A percentile compares a stretch with the other conserved stretches of the same genome.
Conservation (phyloP, 2,113 vertebrate species). For the Spilogale gracilis region DNA sequence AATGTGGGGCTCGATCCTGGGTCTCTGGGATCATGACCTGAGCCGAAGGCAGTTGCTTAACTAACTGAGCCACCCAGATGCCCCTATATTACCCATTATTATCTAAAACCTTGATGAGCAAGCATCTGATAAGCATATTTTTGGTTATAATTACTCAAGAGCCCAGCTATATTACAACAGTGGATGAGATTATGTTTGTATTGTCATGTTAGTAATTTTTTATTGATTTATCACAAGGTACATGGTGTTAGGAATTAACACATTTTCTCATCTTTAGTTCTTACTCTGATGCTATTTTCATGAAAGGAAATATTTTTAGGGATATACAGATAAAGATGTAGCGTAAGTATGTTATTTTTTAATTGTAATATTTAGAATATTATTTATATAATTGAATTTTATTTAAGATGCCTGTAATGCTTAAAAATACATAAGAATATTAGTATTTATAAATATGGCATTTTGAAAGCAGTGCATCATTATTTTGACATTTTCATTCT, state of each 20-base stretch:
- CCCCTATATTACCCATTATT: background rate
- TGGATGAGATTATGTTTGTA: constrained; percentile 2
- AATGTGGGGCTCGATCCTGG: too few relatives aligned
- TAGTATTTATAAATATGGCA: constrained; percentile 70
- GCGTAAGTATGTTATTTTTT: constrained; percentile 40
- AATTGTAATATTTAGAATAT: constrained; percentile 50
- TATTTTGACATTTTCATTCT: constrained; percentile 75
- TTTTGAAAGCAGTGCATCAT: constrained; percentile 69
- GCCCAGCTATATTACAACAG: background rate
- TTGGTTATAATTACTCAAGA: constrained; percentile 59
- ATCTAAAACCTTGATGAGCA: background rate
- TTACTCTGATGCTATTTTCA: constrained; percentile 63
- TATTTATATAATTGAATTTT: constrained; percentile 62
- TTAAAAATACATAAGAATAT: constrained; percentile 68
- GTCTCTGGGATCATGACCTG: too few relatives aligned
- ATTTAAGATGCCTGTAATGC: constrained; percentile 53
- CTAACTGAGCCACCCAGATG: too few relatives aligned
- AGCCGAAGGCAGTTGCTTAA: too few relatives aligned
- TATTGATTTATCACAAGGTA: constrained; percentile 49
- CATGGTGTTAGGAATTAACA: constrained; percentile 24
- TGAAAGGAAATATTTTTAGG: constrained; percentile 42
- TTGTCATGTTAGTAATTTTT: constrained; percentile 58
- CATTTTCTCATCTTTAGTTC: constrained; percentile 57
- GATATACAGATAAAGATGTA: constrained; percentile 42
- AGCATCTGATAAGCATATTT: constrained; percentile 34